A percentile compares a stretch with the other conserved stretches of the same genome.
Conservation (phyloP, 2,888 invertebrate genomes). For the Horisme vitalbata region DNA sequence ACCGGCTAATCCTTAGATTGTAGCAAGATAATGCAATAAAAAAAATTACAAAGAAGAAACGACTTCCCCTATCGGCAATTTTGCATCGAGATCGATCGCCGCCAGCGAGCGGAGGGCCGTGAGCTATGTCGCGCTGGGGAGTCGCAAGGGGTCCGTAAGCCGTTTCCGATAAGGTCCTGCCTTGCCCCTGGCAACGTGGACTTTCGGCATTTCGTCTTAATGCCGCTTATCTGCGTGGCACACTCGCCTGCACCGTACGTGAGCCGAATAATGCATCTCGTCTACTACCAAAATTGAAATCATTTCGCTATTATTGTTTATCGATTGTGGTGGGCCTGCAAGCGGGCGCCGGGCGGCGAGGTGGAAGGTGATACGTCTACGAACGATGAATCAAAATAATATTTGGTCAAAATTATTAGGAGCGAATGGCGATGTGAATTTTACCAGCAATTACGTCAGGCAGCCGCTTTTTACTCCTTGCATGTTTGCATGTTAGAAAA, state of each 20-base stretch:
- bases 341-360: too few relatives aligned
- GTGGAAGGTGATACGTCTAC: conserved; percentile 8
- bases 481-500: too few relatives aligned
- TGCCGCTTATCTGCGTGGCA: conserved; percentile 74
- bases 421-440: too few relatives aligned
- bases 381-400: neutral
- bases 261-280: conserved; percentile 73
- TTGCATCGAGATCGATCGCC: conserved; percentile 80
- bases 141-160: conserved; percentile 81
- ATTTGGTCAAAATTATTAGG: neutral
- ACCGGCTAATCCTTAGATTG: conserved; percentile 39
- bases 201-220: conserved; percentile 63
- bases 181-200: conserved; percentile 53
- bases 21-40: conserved; percentile 60
- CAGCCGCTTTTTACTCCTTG: too few relatives aligned
- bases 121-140: conserved; percentile 73
- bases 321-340: conserved; percentile 45
- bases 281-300: conserved; percentile 69
- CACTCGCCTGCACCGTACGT: conserved; percentile 73
- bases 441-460: too few relatives aligned
- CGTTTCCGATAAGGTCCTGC: conserved; percentile 83
- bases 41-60: conserved; percentile 66
- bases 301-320: conserved; percentile 66
- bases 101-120: conserved; percentile 57
- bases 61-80: conserved; percentile 68